Percentiles rank a stretch among this genome's conserved stretches.
Conservation (phyloP, 1,140 invertebrate species). For the Proctacanthus coquilletti region DNA sequence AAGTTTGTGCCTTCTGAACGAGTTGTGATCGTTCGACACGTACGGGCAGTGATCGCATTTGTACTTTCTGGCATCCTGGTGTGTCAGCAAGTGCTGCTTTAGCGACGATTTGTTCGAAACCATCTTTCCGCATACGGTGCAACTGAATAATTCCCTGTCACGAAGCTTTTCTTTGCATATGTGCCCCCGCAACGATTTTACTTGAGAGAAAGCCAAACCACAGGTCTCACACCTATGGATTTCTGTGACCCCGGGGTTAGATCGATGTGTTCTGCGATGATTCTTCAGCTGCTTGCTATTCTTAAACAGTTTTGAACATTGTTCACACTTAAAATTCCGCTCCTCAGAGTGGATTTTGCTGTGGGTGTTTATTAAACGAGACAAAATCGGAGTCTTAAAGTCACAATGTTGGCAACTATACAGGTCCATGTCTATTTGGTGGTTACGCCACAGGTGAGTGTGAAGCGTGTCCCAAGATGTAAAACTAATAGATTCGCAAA, state of each 20-base stretch:
- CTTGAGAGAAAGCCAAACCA: slow-evolving; percentile 20
- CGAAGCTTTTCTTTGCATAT: slow-evolving; percentile 18
- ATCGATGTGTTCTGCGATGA: slow-evolving; percentile 39
- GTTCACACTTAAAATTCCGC: slow-evolving; percentile 43
- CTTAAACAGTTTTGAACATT: slow-evolving; percentile 61
- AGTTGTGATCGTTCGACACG: slow-evolving; percentile 63
- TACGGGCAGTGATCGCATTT: slow-evolving; percentile 44
- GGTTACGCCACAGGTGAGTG: slow-evolving; percentile 59
- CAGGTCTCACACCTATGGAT: slow-evolving; percentile 22
- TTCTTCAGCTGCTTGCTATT: slow-evolving; percentile 56
- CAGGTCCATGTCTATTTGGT: slow-evolving; percentile 60
- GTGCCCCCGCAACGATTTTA: slow-evolving; percentile 21
- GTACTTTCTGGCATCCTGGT: too few species aligned
- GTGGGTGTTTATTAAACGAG: slow-evolving; percentile 47
- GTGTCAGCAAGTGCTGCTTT: slow-evolving; percentile 54
- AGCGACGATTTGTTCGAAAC: slow-evolving; percentile 44
- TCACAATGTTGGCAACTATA: slow-evolving; percentile 47
- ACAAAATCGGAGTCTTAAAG: slow-evolving; percentile 46
- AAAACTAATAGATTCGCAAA: slow-evolving; percentile 39
- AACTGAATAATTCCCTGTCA: slow-evolving; percentile 36
- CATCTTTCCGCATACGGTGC: slow-evolving; percentile 52
- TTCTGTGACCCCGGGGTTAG: neutral
- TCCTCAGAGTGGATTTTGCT: slow-evolving; percentile 49
- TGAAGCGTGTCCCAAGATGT: slow-evolving; percentile 44
- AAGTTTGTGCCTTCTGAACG: slow-evolving; percentile 61